Evolutionary conservation across 2,888 invertebrate species (phyloP), one percentile per base, ranked within the genome.

Genomic region (Acleris literana): DNA sequence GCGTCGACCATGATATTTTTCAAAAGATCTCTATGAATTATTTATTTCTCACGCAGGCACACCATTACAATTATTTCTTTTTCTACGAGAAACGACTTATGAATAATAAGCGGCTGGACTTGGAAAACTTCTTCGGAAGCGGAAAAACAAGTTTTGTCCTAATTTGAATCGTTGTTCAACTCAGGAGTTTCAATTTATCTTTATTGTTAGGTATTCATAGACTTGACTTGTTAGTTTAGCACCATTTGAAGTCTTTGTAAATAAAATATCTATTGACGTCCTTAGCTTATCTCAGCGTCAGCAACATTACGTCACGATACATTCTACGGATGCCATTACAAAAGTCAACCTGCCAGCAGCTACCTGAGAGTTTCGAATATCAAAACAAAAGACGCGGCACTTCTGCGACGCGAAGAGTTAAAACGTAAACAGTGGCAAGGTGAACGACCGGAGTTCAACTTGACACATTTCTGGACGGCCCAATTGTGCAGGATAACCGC

Each of bases 401-500:
- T 66, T 53, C 64, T 72, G 77, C 33, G 74, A 79, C 78, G 79
- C 82, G 76, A 82, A 84, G 81, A 86, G 84, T 80, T 83, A 82
- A 81, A 83, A 88, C 83, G 83, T 85, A 86, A 87, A 87, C 85
- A 87, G 49, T 68, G 70, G 59, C 75, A 72, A 82, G 91, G 89
- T 91, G 85, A 88, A 86, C 82, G 90, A 82, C 87, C 90, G 79
- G 79, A 77, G 79, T 89, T 92, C 90, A 91, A 92, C 92, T 92
- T 92, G 92, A 92, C 92, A 92, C 90, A 92, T 91, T 92, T 92
- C 88, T 86, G 86, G 87, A 78, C 82, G 88, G 84, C 87, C 88
- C 90, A 87, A 86, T 90, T 88, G 87, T 84, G 78, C 79, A 85
- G 86, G 88, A 87, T 84, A 87, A 79, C 73, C 81, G 90, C 17